Conservation (phyloP, 2,888 invertebrate genomes). For the Congeria kusceri region DNA sequence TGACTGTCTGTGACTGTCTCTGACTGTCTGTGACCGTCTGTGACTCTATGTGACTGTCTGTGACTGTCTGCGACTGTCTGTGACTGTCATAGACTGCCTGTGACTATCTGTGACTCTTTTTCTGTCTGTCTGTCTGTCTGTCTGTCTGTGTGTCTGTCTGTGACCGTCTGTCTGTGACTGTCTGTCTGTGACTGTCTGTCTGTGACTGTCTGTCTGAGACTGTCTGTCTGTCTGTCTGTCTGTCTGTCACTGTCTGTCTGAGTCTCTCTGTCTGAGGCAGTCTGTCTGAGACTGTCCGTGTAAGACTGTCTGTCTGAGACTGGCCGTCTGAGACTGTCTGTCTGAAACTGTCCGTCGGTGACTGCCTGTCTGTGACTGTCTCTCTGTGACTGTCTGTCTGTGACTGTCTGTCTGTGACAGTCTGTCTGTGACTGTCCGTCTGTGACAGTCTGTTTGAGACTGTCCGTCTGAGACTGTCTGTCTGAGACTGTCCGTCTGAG, state of each 20-base stretch:
- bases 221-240: constrained; percentile 12
- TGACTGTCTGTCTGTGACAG: too few species aligned
- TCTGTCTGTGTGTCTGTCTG: constrained; percentile 19
- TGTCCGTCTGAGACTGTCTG: too few species aligned
- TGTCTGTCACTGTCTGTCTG: constrained; percentile 4
- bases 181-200: constrained; percentile 15
- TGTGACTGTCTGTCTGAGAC: constrained; percentile 6
- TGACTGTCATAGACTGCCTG: too few species aligned
- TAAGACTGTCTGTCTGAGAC: too few species aligned
- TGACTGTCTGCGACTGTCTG: background rate
- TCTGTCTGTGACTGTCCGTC: too few species aligned
- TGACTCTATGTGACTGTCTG: constrained; percentile 6
- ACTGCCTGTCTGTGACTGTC: constrained; percentile 4
- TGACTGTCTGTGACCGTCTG: background rate
- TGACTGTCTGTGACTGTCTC: background rate
- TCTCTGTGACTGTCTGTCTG: too few species aligned
- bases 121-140: constrained; percentile 9
- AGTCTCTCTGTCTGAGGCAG: background rate
- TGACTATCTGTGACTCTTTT: too few species aligned
- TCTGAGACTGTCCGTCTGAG: too few species aligned
- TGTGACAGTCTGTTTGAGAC: constrained; percentile 9
- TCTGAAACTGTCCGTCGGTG: too few species aligned
- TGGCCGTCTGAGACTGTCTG: too few species aligned
- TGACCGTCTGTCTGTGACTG: constrained; percentile 16
- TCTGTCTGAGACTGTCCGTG: too few species aligned